Base-by-base conservation (phyloP, 92 coral and sea anemone species). In the Bergia puertoricense region DNA sequence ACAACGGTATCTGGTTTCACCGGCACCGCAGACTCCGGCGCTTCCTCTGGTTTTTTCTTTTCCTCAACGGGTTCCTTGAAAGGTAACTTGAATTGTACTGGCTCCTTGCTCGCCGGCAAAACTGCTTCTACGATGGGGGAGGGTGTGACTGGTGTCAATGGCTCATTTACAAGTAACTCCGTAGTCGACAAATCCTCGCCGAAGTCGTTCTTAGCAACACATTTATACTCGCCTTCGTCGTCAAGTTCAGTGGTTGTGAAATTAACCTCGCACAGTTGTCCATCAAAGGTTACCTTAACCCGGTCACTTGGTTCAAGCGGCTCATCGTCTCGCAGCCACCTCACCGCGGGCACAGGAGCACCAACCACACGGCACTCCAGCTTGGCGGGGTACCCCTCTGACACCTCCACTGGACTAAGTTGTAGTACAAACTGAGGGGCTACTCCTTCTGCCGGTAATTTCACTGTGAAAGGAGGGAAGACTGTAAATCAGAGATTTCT, bases 161-260 rank as follows among this genome's bases (percentile, higher is more conserved):
- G 87, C 85, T 94, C 97, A 57, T 91, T 92, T 10, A 92, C 90
- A 48, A 92, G 92, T 44, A 92, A 44, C 46, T 92, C 94, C 68
- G 94, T 56, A 75, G 75, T 78, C 11, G 94, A 89, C 20, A 92
- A 78, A 3, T 91, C 94, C 76, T 92, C 85, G 46, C 94, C 94
- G 75, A 89, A 92, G 22, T 92, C 92, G 62, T 92, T 92, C 30
- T 88, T 40, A 38, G 96, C 94, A 66, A 95, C 94, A 81, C 98
- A 96, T 76, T 89, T 93, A 90, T 96, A 96, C 66, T 91, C 90
- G 44, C 99, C 98, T 8, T 98, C 93, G 81, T 96, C 98, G 16
- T 92, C 97, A 11, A 93, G 91, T 11, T 88, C 93, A 75, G 91
- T 92, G 86, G 88, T 77, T 76, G 86, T 89, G 62, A 96, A 93